Evolutionary conservation across 2,113 vertebrate genomes (phyloP).

Genomic region (Albula goreensis): DNA sequence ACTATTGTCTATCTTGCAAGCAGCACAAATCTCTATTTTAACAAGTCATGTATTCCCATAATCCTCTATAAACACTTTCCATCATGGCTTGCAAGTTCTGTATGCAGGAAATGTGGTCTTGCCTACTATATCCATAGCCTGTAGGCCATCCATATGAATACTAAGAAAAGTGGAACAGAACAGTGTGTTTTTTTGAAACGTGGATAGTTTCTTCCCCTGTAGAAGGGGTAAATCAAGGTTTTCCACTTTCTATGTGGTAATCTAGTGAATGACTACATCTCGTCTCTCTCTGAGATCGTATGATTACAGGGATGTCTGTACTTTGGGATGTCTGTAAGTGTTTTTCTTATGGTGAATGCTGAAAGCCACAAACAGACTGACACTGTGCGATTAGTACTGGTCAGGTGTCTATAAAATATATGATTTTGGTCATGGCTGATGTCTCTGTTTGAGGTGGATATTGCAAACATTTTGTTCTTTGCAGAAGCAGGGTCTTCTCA

Average conservation of each 20-base stretch:
- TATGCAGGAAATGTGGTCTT: background rate
- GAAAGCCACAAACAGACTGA: background rate
- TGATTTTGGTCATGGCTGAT: background rate
- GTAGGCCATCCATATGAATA: background rate
- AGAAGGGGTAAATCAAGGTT: too few species aligned
- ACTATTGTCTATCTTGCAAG: background rate
- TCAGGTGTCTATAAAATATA: background rate
- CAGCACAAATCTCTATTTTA: background rate
- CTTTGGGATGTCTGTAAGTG: background rate
- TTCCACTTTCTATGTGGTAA: background rate
- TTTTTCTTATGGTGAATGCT: background rate
- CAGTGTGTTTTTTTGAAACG: too few species aligned
- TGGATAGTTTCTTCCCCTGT: too few species aligned
- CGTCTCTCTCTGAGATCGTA: background rate
- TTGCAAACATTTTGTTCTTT: background rate
- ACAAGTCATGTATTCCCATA: background rate
- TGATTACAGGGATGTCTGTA: background rate
- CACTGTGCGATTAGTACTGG: background rate
- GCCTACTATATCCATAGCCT: background rate
- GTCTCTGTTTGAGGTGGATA: background rate
- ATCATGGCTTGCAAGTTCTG: background rate
- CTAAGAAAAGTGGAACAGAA: too few species aligned
- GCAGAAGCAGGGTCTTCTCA: background rate
- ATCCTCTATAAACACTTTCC: background rate
- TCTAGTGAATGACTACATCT: background rate